Percentiles rank a stretch among this genome's conserved stretches.
These are phyloP conservation scores for Aradophagus sp. DNA, from an alignment of 1,140 invertebrate species.

Conservation along the genomic window DNA sequence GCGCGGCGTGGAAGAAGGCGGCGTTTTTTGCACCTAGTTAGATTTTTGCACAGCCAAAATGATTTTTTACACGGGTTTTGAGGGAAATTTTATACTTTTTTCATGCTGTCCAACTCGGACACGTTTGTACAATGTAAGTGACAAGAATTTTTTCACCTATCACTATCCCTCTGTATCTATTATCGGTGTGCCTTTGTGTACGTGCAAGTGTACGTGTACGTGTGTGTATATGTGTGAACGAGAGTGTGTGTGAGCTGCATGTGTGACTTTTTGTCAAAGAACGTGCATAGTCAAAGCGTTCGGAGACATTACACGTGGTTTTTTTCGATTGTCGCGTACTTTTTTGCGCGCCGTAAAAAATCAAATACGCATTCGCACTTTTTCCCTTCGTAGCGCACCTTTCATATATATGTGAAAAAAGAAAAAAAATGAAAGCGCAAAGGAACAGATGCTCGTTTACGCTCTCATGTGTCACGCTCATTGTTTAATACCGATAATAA, in stretches of 20 bases:
- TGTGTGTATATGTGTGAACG: constrained; percentile 25
- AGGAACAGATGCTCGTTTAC: constrained; percentile 54
- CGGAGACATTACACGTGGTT: constrained; percentile 7
- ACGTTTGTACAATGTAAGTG: constrained; percentile 74
- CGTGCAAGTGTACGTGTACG: constrained; percentile 44
- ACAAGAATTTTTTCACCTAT: constrained; percentile 73
- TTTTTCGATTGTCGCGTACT: constrained; percentile 37
- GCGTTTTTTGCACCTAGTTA: constrained; percentile 69
- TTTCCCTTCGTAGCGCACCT: constrained; percentile 54
- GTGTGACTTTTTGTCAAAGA: constrained; percentile 28
- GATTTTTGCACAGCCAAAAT: constrained; percentile 67
- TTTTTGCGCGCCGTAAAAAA: constrained; percentile 43
- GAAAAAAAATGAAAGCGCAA: constrained; percentile 62
- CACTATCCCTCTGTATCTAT: constrained; percentile 59
- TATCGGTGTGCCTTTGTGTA: constrained; percentile 52
- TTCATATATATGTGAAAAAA: constrained; percentile 10
- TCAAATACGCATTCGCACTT: constrained; percentile 42
- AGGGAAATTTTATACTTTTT: constrained; percentile 72
- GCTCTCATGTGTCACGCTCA: constrained; percentile 60
- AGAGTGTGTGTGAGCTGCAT: constrained; percentile 4
- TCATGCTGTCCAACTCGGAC: constrained; percentile 73
- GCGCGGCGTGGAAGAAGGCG: constrained; percentile 33
- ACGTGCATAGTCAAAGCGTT: constrained; percentile 22
- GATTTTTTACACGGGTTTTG: constrained; percentile 71
- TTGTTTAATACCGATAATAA: constrained; percentile 61